Evolutionary conservation across 1,140 invertebrate species (phyloP), one percentile per base, ranked within the genome.

Genomic region (Macrostomum lignano): DNA sequence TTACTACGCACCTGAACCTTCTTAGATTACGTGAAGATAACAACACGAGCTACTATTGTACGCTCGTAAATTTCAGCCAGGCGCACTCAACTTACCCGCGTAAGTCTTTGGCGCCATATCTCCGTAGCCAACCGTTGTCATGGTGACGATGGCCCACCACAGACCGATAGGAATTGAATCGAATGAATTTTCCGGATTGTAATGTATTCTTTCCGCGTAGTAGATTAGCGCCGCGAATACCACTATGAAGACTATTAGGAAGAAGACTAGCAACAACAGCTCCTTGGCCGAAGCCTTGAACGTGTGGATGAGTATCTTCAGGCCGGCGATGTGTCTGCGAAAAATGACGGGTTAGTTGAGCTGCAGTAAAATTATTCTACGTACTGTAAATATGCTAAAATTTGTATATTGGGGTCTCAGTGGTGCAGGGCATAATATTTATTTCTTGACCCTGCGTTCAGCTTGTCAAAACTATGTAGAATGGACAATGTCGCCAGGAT

Each of bases 231-330:
- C 82, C 46, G 79, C 84, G 68, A 93, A 94, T 53, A 94, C 72
- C 52, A 93, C 76, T 59, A 93, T 78, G 62, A 82, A 82, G 76
- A 71, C 55, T 66, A 73, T 55, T 52, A 98, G 72, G 71, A 98
- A 98, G 72, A 98, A 96, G 67, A 98, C 96, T 63, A 96, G 73
- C 58, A 96, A 69, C 58, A 82, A 82, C 49, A 98, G 72, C 68
- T 98, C 91, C 62, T 86, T 72, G 76, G 94, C 91, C 51, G 84
- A 94, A 53, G 91, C 88, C 65, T 88, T 93, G 51, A 98, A 71
- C 46, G 91, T 98, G 55, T 88, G 73, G 25, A 53, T 54, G 9
- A 60, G 44, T 35, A 60, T 58, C 42, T 60, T 56, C 19, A 60
- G 45, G 35, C 55, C 57, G 44, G 58, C 58, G 29, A 53, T 58